These are phyloP conservation scores for Trematomus loennbergii DNA, from an alignment of 2,113 vertebrate species.

Conservation along the genomic window DNA sequence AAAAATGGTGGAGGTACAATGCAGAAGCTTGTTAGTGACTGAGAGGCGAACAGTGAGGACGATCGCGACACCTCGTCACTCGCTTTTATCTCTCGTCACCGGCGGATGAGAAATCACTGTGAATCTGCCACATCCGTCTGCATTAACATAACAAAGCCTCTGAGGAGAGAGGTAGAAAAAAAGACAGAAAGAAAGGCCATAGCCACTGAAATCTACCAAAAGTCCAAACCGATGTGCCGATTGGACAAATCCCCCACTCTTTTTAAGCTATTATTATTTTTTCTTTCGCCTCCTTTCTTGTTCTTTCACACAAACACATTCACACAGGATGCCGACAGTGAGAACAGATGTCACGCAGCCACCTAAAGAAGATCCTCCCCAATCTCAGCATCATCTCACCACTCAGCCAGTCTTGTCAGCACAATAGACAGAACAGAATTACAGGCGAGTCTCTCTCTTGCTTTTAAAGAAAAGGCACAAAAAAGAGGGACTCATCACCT, in stretches of 20 bases:
- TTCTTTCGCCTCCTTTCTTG: slow-evolving; percentile 2
- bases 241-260: slow-evolving; percentile 40
- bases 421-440: slow-evolving; percentile 96
- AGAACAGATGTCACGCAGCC: slow-evolving; percentile 92
- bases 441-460: slow-evolving; percentile 91
- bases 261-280: slow-evolving; percentile 30
- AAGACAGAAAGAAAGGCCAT: slow-evolving; percentile 41
- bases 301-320: slow-evolving; percentile 10
- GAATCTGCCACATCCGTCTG: slow-evolving; percentile 97
- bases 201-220: slow-evolving; percentile 72
- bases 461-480: slow-evolving; percentile 77
- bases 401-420: slow-evolving; percentile 86
- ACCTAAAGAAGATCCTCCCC: slow-evolving; percentile 91
- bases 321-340: slow-evolving; percentile 63
- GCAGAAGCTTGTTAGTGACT: slow-evolving; percentile 97
- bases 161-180: slow-evolving; percentile 61
- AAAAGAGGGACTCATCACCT: slow-evolving; percentile 73
- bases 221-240: slow-evolving; percentile 65
- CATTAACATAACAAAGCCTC: slow-evolving; percentile 99
- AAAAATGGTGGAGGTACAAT: slow-evolving; percentile 93
- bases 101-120: slow-evolving; percentile 95
- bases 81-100: slow-evolving; percentile 97
- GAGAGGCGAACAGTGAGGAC: slow-evolving; percentile 97
- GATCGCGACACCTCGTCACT: slow-evolving; percentile 98
- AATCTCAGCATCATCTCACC: slow-evolving; percentile 86